Evolutionary conservation across 2,797 vertebrate genomes (phyloP).

Genomic region (Clarias laeviceps): DNA sequence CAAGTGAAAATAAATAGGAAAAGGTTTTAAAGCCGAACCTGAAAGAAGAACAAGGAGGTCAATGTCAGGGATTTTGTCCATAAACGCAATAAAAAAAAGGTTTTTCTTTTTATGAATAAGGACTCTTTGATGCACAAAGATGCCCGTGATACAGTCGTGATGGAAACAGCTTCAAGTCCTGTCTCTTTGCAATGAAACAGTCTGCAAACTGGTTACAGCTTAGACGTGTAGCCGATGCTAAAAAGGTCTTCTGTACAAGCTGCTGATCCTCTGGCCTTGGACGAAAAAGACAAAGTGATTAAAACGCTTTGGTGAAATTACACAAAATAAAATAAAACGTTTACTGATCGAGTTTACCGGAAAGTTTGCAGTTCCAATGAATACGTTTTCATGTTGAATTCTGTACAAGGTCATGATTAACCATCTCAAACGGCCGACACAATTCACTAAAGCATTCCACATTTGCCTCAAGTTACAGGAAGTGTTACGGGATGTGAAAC

Average conservation of each 20-base stretch:
- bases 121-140: background rate
- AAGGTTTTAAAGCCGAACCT: background rate
- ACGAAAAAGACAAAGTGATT: background rate
- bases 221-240: background rate
- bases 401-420: background rate
- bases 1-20: background rate
- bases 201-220: constrained; percentile 1
- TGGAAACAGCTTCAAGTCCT: background rate
- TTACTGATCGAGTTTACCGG: background rate
- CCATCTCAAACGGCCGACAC: background rate
- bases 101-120: background rate
- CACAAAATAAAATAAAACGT: background rate
- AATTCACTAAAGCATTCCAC: background rate
- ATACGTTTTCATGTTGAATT: background rate
- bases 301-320: background rate
- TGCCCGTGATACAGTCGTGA: no score
- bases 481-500: background rate
- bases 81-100: background rate
- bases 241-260: background rate
- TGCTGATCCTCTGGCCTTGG: background rate
- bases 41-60: background rate
- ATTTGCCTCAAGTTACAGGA: background rate
- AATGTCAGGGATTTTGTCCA: background rate
- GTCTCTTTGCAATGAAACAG: background rate
- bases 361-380: background rate